These are phyloP conservation scores for Drosophila lowei DNA, from an alignment of 1,140 invertebrate species.

Conservation along the genomic window DNA sequence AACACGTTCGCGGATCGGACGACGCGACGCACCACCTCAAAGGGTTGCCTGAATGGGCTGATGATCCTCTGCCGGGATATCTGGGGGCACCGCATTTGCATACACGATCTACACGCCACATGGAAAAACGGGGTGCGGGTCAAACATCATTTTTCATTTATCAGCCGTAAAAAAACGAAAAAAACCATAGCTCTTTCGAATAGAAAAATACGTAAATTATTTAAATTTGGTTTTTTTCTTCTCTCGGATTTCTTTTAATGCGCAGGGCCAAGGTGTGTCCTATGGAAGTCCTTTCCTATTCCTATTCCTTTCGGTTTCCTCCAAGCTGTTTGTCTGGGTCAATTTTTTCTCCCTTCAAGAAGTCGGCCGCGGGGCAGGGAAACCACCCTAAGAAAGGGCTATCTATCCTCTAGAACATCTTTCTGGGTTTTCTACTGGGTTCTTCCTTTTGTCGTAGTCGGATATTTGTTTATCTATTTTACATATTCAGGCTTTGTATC, in stretches of 20 bases:
- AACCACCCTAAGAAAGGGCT: conserved; percentile 18
- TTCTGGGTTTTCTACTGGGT: background rate
- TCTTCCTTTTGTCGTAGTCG: background rate
- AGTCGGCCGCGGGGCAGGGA: conserved; percentile 31
- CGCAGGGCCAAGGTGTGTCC: conserved; percentile 27
- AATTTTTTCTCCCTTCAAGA: conserved; percentile 7
- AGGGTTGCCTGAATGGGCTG: conserved; percentile 52
- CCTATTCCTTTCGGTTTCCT: background rate
- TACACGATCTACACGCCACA: conserved; percentile 63
- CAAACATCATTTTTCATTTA: conserved; percentile 77
- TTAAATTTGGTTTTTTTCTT: conserved; percentile 27
- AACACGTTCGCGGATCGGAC: conserved; percentile 77
- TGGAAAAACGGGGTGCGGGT: conserved; percentile 62
- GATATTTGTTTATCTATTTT: conserved; percentile 66
- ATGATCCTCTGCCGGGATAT: conserved; percentile 55
- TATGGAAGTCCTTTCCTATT: background rate
- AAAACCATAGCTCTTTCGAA: conserved; percentile 22
- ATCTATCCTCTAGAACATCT: background rate
- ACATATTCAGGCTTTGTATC: conserved; percentile 53
- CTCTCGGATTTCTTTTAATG: conserved; percentile 1
- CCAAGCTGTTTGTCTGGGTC: conserved; percentile 24
- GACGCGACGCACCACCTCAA: conserved; percentile 39
- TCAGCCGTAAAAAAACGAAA: conserved; percentile 36
- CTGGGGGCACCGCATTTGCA: conserved; percentile 62
- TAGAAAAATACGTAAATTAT: conserved; percentile 53